Conservation (phyloP, 2,888 invertebrate genomes). For the Lasioglossum malachurum region DNA sequence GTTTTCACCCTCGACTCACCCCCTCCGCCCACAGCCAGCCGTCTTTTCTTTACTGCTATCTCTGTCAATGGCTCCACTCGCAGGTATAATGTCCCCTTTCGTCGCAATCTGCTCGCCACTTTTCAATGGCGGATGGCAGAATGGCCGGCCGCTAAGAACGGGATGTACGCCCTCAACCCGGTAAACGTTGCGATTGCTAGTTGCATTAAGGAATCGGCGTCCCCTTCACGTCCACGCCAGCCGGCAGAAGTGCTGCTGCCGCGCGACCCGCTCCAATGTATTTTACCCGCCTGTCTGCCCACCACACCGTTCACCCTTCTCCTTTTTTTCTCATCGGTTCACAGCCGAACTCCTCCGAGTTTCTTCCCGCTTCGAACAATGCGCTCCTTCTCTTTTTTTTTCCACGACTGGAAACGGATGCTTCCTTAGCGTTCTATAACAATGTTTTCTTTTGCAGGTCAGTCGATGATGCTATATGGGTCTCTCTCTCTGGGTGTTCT, state of each 20-base stretch:
- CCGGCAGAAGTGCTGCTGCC: slow-evolving; percentile 21
- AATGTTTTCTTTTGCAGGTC: slow-evolving; percentile 8
- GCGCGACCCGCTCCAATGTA: slow-evolving; percentile 1
- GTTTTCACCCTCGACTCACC: background rate
- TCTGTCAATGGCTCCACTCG: slow-evolving; percentile 66
- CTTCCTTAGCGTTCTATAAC: slow-evolving; percentile 6
- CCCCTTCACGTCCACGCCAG: slow-evolving; percentile 40
- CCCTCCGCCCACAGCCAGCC: background rate
- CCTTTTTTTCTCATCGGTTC: slow-evolving; percentile 32
- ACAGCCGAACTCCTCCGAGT: background rate
- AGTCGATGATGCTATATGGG: background rate
- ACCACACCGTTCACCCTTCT: background rate
- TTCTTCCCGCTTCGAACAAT: slow-evolving; percentile 1
- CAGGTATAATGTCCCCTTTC: slow-evolving; percentile 64
- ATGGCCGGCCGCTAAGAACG: slow-evolving; percentile 44
- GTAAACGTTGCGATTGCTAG: slow-evolving; percentile 74
- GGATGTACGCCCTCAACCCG: slow-evolving; percentile 59
- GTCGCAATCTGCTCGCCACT: slow-evolving; percentile 77
- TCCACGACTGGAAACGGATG: background rate
- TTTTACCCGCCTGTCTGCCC: background rate
- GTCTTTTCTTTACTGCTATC: slow-evolving; percentile 60
- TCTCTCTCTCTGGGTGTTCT: background rate
- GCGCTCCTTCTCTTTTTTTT: too few relatives aligned
- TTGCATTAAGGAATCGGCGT: slow-evolving; percentile 60
- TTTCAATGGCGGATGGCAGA: slow-evolving; percentile 52